Evolutionary conservation across 2,888 invertebrate genomes (phyloP).

Genomic region (Drosophila tanythrix): DNA sequence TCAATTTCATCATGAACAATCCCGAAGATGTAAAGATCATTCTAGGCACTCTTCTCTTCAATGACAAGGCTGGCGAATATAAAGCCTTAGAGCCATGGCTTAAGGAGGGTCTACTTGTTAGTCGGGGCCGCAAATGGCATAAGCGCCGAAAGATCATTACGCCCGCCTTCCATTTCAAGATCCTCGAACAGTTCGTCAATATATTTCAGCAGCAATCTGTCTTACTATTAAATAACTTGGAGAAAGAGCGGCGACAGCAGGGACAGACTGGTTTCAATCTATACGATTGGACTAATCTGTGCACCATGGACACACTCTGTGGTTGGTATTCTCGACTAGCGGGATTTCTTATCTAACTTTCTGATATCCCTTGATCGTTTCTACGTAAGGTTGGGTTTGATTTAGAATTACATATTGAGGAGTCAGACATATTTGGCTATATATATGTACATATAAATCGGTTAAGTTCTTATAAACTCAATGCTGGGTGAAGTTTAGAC

Average conservation of each 20-base stretch:
- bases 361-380: neutral
- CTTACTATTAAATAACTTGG: conserved; percentile 87
- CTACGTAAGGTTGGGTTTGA: neutral
- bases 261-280: conserved; percentile 87
- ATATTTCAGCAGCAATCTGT: conserved; percentile 88
- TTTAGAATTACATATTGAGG: neutral
- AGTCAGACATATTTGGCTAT: neutral
- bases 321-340: conserved; percentile 84
- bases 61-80: conserved; percentile 87
- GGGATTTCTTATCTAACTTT: neutral
- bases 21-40: conserved; percentile 80
- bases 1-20: conserved; percentile 77
- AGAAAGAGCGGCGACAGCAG: conserved; percentile 85
- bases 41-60: conserved; percentile 82
- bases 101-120: conserved; percentile 86
- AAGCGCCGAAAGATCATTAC: conserved; percentile 89
- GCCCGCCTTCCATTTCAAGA: conserved; percentile 92
- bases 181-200: conserved; percentile 90
- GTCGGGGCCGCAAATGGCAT: conserved; percentile 84
- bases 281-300: conserved; percentile 87
- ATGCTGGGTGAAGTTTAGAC: neutral
- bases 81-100: conserved; percentile 86
- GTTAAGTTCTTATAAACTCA: neutral
- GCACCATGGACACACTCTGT: conserved; percentile 88
- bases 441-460: neutral